Base-by-base conservation (phyloP, 2,888 invertebrate genomes). In the Catocala fraxini region DNA sequence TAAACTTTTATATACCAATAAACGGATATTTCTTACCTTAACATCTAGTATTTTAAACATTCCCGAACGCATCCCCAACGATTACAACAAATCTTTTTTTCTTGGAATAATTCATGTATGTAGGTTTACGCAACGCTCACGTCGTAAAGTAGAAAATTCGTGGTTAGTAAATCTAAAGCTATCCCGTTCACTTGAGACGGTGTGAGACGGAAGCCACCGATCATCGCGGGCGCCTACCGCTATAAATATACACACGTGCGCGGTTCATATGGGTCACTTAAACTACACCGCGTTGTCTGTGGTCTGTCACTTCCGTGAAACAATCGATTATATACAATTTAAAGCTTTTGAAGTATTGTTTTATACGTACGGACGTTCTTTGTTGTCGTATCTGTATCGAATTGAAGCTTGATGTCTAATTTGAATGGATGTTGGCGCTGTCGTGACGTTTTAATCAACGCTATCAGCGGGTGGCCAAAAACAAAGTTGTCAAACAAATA, bases 141-240 rank as follows among this genome's bases (percentile, higher is more conserved):
- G 35, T 39, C 35, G 35, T 39, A 39, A 39, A 39, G 35, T 39
- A 39, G 35, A 6, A 56, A 49, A 39, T 39, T 39, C 25, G 25
- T 39, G 35, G 35, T 39, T 39, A 39, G 54, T 71, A 71, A 71
- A 71, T 62, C 63, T 54, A 12, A 48, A 53, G 51, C 48, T 39
- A 60, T 53, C 53, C 53, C 59, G 59, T 55, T 48, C 47, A 53
- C 47, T 51, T 25, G 25, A 25, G 25, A 25, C 25, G 25, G 25
- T 25, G 25, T 54, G 45, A 61, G 61, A 53, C 77, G 80, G 76
- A 76, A 80, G 70, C 73, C 70, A 51, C 70, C 56, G 66, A 69
- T 70, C 70, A 63, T 39, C 12, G 47, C 68, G 35, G 65, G 70
- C 77, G 76, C 65, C 72, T 35, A 53, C 12, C 15, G 13, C 55